Evolutionary conservation across 2,888 invertebrate species (phyloP).

Genomic region (Ophraella communa): DNA sequence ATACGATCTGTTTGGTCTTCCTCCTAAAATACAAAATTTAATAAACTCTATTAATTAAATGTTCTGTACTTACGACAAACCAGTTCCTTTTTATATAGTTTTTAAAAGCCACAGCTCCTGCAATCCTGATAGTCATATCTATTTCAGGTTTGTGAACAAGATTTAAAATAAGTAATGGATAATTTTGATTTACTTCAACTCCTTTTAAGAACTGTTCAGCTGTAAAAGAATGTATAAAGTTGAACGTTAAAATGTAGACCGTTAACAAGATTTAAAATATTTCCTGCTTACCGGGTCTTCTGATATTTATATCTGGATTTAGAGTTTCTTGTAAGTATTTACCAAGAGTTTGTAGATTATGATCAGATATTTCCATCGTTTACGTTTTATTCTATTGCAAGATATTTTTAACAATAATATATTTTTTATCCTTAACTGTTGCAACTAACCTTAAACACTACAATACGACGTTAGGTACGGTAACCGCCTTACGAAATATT

Average conservation of each 20-base stretch:
- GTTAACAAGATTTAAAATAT: no score
- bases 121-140: slow-evolving; percentile 82
- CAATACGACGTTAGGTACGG: not conserved
- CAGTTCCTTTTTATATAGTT: slow-evolving; percentile 97
- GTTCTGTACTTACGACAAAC: slow-evolving; percentile 72
- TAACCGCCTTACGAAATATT: not conserved
- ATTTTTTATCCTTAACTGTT: not conserved
- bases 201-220: slow-evolving; percentile 93
- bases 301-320: slow-evolving; percentile 78
- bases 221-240: slow-evolving; percentile 56
- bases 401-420: not conserved
- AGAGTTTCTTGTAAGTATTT: slow-evolving; percentile 89
- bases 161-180: slow-evolving; percentile 83
- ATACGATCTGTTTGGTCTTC: slow-evolving; percentile 83
- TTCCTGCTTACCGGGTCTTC: slow-evolving; percentile 79
- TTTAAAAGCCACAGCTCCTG: slow-evolving; percentile 94
- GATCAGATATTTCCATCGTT: slow-evolving; percentile 89
- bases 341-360: slow-evolving; percentile 80
- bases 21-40: slow-evolving; percentile 53
- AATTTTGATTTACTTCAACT: slow-evolving; percentile 90
- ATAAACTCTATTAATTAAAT: not conserved
- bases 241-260: not conserved
- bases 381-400: not conserved
- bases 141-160: slow-evolving; percentile 84
- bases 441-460: slow-evolving; percentile 14